Conservation (phyloP, 2,797 vertebrate genomes). For the Cuculus canorus region DNA sequence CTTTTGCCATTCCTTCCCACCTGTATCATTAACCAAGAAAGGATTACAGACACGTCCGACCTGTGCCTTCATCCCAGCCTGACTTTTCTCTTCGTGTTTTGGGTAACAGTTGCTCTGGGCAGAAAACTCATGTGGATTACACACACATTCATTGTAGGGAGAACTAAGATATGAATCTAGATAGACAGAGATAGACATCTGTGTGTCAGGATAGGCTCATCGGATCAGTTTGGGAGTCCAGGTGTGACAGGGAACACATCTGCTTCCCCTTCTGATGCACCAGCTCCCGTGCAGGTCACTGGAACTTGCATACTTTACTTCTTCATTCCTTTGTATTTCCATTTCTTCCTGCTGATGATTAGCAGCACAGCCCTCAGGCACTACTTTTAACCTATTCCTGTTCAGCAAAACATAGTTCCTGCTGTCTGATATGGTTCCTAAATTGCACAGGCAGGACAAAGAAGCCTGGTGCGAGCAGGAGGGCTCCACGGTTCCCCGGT, state of each 20-base stretch:
- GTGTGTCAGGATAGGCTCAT: not conserved
- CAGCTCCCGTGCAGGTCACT: not conserved
- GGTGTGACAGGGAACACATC: not conserved
- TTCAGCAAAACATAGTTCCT: not conserved
- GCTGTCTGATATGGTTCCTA: not conserved
- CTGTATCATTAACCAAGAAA: not conserved
- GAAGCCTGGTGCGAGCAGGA: not conserved
- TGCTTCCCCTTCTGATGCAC: not conserved
- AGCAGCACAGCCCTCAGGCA: not conserved
- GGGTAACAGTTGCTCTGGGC: not conserved
- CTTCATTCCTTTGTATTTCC: not conserved
- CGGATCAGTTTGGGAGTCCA: not conserved
- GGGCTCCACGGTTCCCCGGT: not conserved
- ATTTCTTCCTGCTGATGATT: not conserved
- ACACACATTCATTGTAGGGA: fast-evolving
- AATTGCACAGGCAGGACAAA: not conserved
- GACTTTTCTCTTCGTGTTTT: not conserved
- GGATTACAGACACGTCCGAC: not conserved
- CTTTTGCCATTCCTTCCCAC: not conserved
- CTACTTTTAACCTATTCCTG: not conserved
- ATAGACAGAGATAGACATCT: fast-evolving
- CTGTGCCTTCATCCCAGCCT: not conserved
- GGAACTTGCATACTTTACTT: not conserved
- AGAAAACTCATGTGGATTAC: not conserved
- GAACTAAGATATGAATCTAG: not conserved